Evolutionary conservation across 1,140 invertebrate species (phyloP), one percentile per base, ranked within the genome.

Genomic region (Planococcus citri): DNA sequence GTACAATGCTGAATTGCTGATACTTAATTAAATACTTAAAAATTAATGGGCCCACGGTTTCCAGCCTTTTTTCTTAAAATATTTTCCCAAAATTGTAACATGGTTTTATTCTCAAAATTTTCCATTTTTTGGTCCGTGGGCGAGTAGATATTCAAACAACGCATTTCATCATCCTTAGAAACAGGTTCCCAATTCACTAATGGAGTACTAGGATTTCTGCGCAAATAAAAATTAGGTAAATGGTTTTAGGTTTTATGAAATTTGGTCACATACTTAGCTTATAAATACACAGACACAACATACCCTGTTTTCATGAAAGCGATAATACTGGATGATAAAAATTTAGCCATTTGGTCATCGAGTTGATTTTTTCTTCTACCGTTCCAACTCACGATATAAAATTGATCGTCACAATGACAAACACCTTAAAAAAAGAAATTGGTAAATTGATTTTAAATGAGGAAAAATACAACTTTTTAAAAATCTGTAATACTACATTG

Each of bases 401-500:
- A 37, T n/a, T 70, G 69, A 57, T 74, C 74, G 27, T 74, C 74
- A 4, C 51, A 73, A 69, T 74, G 74, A 51, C 73, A 73, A 1
- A 73, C 73, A 14, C 74, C 74, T 71, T n/a, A 41, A 69, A 12
- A 2, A 29, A 22, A 57, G 22, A 25, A 37, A 25, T 22, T 14
- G 12, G 37, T 41, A 17, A n/a, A 57, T 41, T 21, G 1, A 20
- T 20, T 69, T 33, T 25, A 12, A 2, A 0, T 41, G 9, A 41
- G 9, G n/a, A 9, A 17, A 1, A n/a, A 51, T 8, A 21, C 17
- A 20, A 25, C 6, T n/a, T n/a, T n/a, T n/a, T n/a, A n/a, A n/a
- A n/a, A n/a, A n/a, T n/a, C n/a, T n/a, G n/a, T n/a, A n/a, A n/a
- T n/a, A n/a, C n/a, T n/a, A n/a, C n/a, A n/a, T n/a, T n/a, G n/a